Evolutionary conservation across 1,140 invertebrate species (phyloP).

Genomic region (Lethocerus indicus): DNA sequence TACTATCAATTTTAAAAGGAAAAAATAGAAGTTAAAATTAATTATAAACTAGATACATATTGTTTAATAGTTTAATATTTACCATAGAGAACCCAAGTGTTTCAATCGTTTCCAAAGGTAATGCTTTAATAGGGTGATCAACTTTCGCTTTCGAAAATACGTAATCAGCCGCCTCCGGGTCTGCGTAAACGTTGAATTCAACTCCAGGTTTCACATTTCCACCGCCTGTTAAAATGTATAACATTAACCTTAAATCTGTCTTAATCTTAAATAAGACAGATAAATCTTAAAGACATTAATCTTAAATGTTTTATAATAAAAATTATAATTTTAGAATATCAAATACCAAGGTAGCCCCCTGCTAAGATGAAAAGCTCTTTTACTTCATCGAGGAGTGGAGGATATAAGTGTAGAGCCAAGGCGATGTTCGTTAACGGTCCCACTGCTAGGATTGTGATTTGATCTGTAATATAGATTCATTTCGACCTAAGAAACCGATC

Average conservation of each 20-base stretch:
- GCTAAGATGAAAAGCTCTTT: neutral
- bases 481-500: too few relatives aligned
- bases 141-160: neutral
- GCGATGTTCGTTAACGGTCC: constrained; percentile 3
- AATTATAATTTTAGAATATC: neutral
- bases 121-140: neutral
- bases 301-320: neutral
- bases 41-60: too few relatives aligned
- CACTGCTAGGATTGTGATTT: neutral
- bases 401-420: neutral
- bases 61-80: neutral
- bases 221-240: constrained; percentile 27
- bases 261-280: neutral
- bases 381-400: neutral
- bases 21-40: too few relatives aligned
- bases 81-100: neutral
- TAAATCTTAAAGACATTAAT: neutral
- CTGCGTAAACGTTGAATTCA: constrained; percentile 61
- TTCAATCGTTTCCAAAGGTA: neutral
- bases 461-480: too few relatives aligned
- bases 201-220: constrained; percentile 44
- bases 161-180: constrained; percentile 50
- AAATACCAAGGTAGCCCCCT: neutral
- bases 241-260: too few relatives aligned
- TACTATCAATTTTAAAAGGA: too few relatives aligned